Base-by-base conservation (phyloP, 2,113 vertebrate species). In the Pontoporia blainvillei region DNA sequence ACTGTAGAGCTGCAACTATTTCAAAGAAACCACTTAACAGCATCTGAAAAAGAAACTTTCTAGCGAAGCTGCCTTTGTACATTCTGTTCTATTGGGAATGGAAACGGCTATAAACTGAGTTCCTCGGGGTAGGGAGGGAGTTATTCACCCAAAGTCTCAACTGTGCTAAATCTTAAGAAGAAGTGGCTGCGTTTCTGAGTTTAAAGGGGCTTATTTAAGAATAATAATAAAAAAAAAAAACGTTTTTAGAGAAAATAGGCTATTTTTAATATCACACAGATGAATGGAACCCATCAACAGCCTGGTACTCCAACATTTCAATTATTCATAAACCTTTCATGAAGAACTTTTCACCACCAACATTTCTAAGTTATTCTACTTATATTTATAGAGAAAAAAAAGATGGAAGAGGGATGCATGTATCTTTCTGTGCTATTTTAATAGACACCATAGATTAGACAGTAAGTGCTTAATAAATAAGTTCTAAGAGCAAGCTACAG, bases 401-500 rank as follows among this genome's bases (percentile, higher is more conserved):
- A 73, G 52, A 5, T 18, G n/a, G 15, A 23, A 66, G 21, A 41
- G 44, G 6, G 76, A 57, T 49, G 3, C 11, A 29, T 39, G 29
- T 27, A 54, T 66, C 34, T 44, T 59, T 72, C 31, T 57, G 23
- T 61, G 46, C 18, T 69, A 34, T 41, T 72, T 89, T 36, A 86
- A 64, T 25, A 89, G 62, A 96, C 23, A 49, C 39, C 31, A 78
- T 57, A 36, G 12, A 64, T 57, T 49, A 69, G 39, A 79, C 12
- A 72, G 36, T 46, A 91, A 85, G 75, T 29, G 13, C 76, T 81
- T 83, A 82, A 66, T 23, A 57, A 81, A 13, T 66, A 85, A 75
- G 90, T 96, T 86, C 97, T 92, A 96, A 92, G 72, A 94, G 46
- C 87, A 98, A 94, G 57, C 90, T 91, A 89, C 96, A 96, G 94